Evolutionary conservation across 53 echinoderm and acorn worm genomes (phyloP), one percentile per base, ranked within the genome.

Genomic region (Arbacia lixula): DNA sequence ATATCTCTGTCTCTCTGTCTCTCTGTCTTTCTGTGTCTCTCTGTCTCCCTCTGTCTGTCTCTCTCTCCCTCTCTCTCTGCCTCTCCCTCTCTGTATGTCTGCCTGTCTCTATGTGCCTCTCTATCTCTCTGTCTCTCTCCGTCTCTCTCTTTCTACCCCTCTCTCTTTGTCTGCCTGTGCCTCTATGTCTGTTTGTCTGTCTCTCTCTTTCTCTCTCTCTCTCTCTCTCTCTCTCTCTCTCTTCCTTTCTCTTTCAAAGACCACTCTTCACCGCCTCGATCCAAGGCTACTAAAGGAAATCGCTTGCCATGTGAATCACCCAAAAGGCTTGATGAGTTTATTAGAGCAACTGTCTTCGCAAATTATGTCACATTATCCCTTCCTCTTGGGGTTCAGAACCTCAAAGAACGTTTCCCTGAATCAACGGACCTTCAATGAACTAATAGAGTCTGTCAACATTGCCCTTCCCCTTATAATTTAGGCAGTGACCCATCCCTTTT

Each of bases 401-500:
- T 74, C 33, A n/a, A n/a, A n/a, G n/a, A n/a, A n/a, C n/a, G n/a
- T n/a, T n/a, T n/a, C 5, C 14, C 22, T 17, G 5, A 57, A 19
- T 57, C 49, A 34, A 52, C 29, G 31, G 26, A 46, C 50, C 35
- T 53, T 19, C 53, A 22, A 11, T 12, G 34, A 42, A 53, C 33
- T 53, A 74, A 74, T 74, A 21, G 52, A 53, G 49, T 74, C 74
- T 53, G 68, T 68, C 27, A 74, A 52, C 21, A 53, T 35, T 64
- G 33, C 26, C 74, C 50, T 52, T 50, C 51, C 51, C 29, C 32
- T 1, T 32, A 4, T 19, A 20, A 57, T 33, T 32, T 29, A 10
- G 5, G 20, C 28, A 28, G 34, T 69, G 69, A 69, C 74, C 74
- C 53, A 52, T 74, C 74, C 74, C 74, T 31, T 34, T 74, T 74